These are phyloP conservation scores for Agraylea sexmaculata DNA, from an alignment of 1,140 invertebrate species.

Conservation along the genomic window DNA sequence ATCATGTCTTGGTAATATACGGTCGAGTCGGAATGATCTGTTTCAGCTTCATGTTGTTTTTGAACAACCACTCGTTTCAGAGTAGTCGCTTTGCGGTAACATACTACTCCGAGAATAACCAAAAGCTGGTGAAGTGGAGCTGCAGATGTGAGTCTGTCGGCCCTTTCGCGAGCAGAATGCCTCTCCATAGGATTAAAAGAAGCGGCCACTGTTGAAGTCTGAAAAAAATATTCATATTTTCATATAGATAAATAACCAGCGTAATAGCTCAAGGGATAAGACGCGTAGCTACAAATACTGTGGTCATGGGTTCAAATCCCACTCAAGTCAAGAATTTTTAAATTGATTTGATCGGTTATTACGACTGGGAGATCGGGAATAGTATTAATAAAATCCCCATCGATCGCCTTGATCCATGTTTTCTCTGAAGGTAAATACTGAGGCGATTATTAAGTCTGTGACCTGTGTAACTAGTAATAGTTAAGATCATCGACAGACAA, in stretches of 20 bases:
- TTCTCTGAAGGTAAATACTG: too few species aligned
- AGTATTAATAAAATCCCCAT: too few species aligned
- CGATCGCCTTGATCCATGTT: too few species aligned
- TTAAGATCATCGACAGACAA: too few species aligned
- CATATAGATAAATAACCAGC: too few species aligned
- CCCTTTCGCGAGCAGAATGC: conserved; percentile 53
- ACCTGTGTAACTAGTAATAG: too few species aligned
- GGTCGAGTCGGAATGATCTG: conserved; percentile 75
- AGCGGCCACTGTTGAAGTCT: conserved; percentile 41
- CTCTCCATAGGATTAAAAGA: conserved; percentile 46
- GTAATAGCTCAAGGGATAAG: neutral
- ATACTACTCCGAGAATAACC: conserved; percentile 75
- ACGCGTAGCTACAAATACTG: neutral
- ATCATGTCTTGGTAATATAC: conserved; percentile 88
- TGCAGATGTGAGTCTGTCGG: conserved; percentile 47
- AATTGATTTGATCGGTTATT: too few species aligned
- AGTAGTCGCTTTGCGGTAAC: conserved; percentile 80
- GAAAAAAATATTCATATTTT: too few species aligned
- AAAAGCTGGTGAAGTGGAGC: conserved; percentile 55
- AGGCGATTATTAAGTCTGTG: too few species aligned
- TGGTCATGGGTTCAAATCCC: neutral
- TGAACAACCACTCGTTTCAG: conserved; percentile 62
- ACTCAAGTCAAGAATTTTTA: too few species aligned
- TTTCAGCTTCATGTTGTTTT: conserved; percentile 71
- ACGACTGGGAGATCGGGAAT: too few species aligned